Conservation (phyloP, 2,888 invertebrate genomes). For the Psococerastis gibbosa region DNA sequence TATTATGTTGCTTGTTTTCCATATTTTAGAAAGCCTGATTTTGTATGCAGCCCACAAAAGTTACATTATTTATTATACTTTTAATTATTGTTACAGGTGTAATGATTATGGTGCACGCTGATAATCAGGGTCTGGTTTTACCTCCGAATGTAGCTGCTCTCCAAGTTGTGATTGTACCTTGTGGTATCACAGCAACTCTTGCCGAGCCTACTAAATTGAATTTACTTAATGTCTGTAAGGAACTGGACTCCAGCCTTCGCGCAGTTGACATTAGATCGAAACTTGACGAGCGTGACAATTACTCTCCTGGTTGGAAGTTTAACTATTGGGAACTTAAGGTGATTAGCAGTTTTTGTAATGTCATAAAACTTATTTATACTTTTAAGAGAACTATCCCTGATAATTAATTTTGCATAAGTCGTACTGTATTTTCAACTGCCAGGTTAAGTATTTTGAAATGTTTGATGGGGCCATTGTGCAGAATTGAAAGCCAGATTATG, state of each 20-base stretch:
- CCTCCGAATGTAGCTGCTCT: conserved; percentile 81
- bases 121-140: conserved; percentile 87
- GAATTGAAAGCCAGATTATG: too few species aligned
- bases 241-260: conserved; percentile 41
- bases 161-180: conserved; percentile 71
- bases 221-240: conserved; percentile 48
- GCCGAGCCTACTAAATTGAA: conserved; percentile 46
- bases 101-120: conserved; percentile 85
- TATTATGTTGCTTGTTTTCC: too few species aligned
- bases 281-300: conserved; percentile 82
- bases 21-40: too few species aligned
- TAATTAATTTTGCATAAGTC: neutral
- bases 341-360: conserved; percentile 16
- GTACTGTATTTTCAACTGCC: conserved; percentile 5
- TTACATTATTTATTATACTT: too few species aligned
- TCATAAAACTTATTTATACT: conserved; percentile 12
- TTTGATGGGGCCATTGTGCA: too few species aligned
- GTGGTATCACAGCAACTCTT: conserved; percentile 77
- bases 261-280: conserved; percentile 50
- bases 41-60: too few species aligned
- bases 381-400: conserved; percentile 24
- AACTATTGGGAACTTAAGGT: conserved; percentile 94
- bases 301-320: conserved; percentile 99
- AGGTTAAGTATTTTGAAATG: neutral
- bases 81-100: conserved; percentile 42